Evolutionary conservation across 2,888 invertebrate species (phyloP), one percentile per base, ranked within the genome.

Genomic region (Pterobdella sp.): DNA sequence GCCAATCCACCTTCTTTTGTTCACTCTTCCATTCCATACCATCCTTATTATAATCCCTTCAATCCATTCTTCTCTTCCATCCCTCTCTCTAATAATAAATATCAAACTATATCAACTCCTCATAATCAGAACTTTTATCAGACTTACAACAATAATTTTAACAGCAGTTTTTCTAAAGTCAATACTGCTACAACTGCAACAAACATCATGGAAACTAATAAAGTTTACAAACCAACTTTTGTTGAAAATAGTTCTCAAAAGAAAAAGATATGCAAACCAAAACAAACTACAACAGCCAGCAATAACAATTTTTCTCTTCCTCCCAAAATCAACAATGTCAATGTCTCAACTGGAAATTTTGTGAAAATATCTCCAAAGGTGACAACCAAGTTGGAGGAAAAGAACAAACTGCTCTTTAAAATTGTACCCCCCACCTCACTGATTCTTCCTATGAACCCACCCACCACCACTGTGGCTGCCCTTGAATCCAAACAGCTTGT

Each of bases 311-410:
- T n/a, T n/a, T 29, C 1, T 49, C 14, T n/a, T n/a, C 3, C 26
- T 36, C 10, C 10, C 1, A 56, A 34, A 4, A 35, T 14, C 52
- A 49, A 22, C 34, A 26, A 56, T 22, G 29, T 7, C 35, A 2
- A 4, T 4, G 31, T 22, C 10, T 2, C 34, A 3, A 18, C 37
- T 22, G 34, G 32, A 3, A 18, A 34, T 3, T 69, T 42, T 32
- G 52, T 69, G 1, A 69, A 49, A 34, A 69, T 69, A 29, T 69
- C 69, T 1, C 69, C 69, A 7, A 69, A 69, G 31, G 29, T 29
- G 31, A 67, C 67, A 1, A 42, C 22, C 22, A 35, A 35, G 7
- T 2, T 37, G 14, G 67, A 35, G 22, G 22, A 35, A 4, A 2
- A 4, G 0, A 37, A 22, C 1, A 67, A 35, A 14, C 31, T 34